phyloP scores from a whole-genome alignment of 1,140 invertebrate species.

The Caenorhabditis latens region DNA sequence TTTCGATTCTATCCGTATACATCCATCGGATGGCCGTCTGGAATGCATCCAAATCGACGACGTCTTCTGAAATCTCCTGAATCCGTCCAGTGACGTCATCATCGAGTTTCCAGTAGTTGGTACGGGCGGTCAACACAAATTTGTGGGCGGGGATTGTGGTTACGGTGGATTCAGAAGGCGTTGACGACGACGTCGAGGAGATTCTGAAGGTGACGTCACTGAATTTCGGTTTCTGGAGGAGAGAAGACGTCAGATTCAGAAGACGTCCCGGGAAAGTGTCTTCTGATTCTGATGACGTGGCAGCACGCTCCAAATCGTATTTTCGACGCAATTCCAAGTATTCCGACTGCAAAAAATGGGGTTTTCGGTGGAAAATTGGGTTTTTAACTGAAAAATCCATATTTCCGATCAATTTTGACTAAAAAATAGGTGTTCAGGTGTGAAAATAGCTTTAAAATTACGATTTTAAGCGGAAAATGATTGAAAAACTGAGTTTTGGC shows the following conservation, averaged over 20 bases:
- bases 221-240: not conserved
- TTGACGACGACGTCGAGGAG: not conserved
- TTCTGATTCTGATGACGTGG: not conserved
- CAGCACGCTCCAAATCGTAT: not conserved
- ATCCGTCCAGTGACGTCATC: not conserved
- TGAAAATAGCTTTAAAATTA: not conserved
- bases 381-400: not conserved
- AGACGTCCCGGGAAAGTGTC: slow-evolving; percentile 3
- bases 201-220: slow-evolving; percentile 1
- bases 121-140: not conserved
- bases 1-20: not conserved
- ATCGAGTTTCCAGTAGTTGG: slow-evolving; percentile 18
- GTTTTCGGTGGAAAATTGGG: too few species aligned
- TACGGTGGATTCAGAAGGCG: not conserved
- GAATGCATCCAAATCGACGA: slow-evolving; percentile 29
- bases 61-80: not conserved
- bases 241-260: slow-evolving; percentile 28
- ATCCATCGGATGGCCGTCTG: slow-evolving; percentile 38
- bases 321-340: slow-evolving; percentile 15
- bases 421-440: not conserved
- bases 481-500: too few species aligned
- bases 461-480: not conserved
- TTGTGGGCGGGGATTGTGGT: not conserved
- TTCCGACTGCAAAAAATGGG: slow-evolving; percentile 17
- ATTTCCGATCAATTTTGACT: not conserved